Evolutionary conservation across 1,140 invertebrate genomes (phyloP).

Genomic region (Paracyclopina nana): DNA sequence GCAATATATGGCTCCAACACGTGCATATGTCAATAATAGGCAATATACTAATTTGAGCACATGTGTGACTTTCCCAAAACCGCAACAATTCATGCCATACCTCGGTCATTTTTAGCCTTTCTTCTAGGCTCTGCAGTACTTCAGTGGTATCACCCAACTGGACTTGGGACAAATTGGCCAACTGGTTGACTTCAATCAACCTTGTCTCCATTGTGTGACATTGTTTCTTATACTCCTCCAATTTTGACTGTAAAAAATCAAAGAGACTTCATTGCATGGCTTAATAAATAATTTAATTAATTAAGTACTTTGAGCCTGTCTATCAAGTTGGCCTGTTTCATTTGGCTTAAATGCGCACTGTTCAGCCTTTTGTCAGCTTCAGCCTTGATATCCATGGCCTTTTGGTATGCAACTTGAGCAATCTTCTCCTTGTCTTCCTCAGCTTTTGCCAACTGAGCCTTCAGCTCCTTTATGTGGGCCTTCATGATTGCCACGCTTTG

Average conservation of each 20-base stretch:
- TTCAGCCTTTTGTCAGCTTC: background rate
- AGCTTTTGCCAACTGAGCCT: background rate
- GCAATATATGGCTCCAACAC: background rate
- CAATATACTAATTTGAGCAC: background rate
- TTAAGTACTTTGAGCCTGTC: background rate
- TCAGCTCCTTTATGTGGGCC: background rate
- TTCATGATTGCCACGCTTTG: background rate
- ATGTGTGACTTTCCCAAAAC: background rate
- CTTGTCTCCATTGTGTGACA: background rate
- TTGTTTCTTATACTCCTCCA: background rate
- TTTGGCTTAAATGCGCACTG: background rate
- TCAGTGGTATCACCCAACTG: background rate
- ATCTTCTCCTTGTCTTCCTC: background rate
- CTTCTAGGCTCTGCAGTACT: background rate
- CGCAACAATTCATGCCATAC: background rate
- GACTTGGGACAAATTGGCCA: background rate
- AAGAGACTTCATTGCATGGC: background rate
- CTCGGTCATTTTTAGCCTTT: background rate
- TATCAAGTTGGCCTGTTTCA: background rate
- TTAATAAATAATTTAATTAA: background rate
- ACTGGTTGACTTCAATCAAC: background rate
- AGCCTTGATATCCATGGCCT: background rate
- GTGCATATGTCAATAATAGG: background rate
- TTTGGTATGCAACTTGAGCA: background rate
- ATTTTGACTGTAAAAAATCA: background rate